These are phyloP conservation scores for Lumbricus terrestris DNA, from an alignment of 2,888 invertebrate species.

Conservation along the genomic window DNA sequence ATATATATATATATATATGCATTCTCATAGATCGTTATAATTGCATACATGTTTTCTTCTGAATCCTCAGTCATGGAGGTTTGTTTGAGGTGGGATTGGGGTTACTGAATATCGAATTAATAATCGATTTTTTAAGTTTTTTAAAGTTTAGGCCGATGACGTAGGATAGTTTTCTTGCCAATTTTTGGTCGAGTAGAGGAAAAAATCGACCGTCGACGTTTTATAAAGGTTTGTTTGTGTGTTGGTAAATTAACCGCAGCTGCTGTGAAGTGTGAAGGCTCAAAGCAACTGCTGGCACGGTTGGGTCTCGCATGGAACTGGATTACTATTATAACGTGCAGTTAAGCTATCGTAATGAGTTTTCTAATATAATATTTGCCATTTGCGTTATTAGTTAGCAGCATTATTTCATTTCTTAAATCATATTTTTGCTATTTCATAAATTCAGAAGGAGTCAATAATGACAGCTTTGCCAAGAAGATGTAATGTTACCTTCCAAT, in stretches of 20 bases:
- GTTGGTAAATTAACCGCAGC: background rate
- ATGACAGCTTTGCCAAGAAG: background rate
- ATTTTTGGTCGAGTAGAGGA: background rate
- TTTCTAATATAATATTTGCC: background rate
- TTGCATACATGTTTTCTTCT: background rate
- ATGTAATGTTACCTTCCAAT: background rate
- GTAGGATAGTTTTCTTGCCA: background rate
- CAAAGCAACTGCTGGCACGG: background rate
- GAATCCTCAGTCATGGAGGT: background rate
- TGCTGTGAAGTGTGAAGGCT: background rate
- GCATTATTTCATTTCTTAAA: background rate
- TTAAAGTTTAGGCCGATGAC: background rate
- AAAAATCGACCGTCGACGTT: background rate
- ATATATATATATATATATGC: constrained; percentile 16
- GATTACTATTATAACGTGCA: background rate
- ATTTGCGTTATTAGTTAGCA: background rate
- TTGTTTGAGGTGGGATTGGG: background rate
- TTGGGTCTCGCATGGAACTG: background rate
- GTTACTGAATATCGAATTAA: background rate
- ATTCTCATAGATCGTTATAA: background rate
- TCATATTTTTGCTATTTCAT: background rate
- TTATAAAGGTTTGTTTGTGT: background rate
- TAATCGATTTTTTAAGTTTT: background rate
- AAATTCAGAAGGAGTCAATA: background rate
- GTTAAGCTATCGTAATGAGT: background rate